These are phyloP conservation scores for Nothoprocta pentlandii DNA, from an alignment of 2,113 vertebrate genomes.

Conservation along the genomic window DNA sequence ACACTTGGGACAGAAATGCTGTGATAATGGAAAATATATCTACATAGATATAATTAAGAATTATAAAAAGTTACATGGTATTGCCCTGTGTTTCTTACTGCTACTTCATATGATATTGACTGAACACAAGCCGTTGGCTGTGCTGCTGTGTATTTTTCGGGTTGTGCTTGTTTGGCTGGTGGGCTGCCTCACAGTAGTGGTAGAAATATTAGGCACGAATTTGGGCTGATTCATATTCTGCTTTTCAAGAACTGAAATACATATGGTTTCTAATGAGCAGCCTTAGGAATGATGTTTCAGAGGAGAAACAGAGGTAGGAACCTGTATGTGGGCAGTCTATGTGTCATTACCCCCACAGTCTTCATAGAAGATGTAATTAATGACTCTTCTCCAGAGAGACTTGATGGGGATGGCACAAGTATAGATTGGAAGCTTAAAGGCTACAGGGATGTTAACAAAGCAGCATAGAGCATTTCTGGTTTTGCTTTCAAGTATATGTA, in stretches of 20 bases:
- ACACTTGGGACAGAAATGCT: neutral
- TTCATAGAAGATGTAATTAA: neutral
- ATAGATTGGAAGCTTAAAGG: neutral
- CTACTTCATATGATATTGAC: neutral
- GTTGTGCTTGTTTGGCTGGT: neutral
- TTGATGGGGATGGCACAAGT: neutral
- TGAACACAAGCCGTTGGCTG: neutral
- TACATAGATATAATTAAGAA: neutral
- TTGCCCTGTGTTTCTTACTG: neutral
- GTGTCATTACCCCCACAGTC: neutral
- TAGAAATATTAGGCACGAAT: neutral
- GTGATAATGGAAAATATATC: neutral
- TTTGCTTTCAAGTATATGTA: neutral
- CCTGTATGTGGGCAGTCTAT: neutral
- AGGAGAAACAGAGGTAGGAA: neutral
- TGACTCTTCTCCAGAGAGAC: neutral
- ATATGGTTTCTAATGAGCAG: neutral
- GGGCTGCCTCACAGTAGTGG: neutral
- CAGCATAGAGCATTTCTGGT: neutral
- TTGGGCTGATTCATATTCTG: neutral
- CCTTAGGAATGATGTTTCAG: neutral
- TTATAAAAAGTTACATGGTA: accelerated
- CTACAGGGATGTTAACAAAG: neutral
- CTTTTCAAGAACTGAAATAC: neutral
- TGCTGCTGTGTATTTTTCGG: neutral